These are phyloP conservation scores for Philhelius pedissequus DNA, from an alignment of 2,888 invertebrate genomes.

Conservation along the genomic window DNA sequence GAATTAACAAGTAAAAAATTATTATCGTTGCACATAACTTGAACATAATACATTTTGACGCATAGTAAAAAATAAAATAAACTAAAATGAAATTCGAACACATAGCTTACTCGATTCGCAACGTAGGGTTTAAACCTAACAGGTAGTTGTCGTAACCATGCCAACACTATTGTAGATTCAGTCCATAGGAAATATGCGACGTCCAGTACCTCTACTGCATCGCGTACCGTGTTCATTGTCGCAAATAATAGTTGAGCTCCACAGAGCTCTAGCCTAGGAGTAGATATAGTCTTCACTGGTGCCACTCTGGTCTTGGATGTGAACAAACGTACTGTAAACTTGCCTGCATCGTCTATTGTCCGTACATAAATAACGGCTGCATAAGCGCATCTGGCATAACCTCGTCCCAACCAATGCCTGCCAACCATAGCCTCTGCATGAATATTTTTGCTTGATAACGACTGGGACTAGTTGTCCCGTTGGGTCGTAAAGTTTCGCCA, in stretches of 20 bases:
- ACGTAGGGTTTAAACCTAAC: no score
- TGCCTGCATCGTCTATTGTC: not conserved
- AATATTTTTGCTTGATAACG: constrained; percentile 16
- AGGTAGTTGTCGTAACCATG: no score
- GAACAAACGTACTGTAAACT: not conserved
- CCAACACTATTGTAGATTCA: no score
- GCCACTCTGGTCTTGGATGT: not conserved
- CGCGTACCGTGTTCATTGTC: not conserved
- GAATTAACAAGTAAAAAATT: no score
- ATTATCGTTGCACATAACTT: no score
- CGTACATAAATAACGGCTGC: not conserved
- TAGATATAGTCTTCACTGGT: not conserved
- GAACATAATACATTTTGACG: no score
- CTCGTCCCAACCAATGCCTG: constrained; percentile 23
- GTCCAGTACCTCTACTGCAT: no score
- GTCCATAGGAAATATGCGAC: not conserved
- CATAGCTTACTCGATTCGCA: no score
- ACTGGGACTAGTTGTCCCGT: constrained; percentile 15
- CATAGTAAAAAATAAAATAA: no score
- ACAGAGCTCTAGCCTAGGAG: not conserved
- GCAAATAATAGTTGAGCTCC: not conserved
- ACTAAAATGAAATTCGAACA: no score
- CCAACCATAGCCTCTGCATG: constrained; percentile 31
- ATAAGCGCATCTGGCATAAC: not conserved
- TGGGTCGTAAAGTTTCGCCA: no score